Conservation (phyloP, 2,888 invertebrate species). For the Bombyx huttoni region DNA sequence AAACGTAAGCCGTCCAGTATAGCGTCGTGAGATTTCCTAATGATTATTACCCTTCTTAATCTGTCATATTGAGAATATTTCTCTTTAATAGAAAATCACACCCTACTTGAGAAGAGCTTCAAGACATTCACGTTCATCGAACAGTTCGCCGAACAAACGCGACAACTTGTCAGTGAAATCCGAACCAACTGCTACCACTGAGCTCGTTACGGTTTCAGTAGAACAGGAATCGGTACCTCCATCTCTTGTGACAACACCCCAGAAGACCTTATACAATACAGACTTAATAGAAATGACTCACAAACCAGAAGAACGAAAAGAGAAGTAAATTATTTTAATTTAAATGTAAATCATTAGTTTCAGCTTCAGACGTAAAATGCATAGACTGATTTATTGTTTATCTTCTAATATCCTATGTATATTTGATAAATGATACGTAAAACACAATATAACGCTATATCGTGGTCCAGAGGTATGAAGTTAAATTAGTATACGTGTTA, state of each 20-base stretch:
- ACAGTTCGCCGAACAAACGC: conserved; percentile 33
- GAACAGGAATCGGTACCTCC: conserved; percentile 43
- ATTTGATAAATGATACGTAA: too few species aligned
- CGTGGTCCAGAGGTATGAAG: too few species aligned
- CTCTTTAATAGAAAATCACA: conserved; percentile 41
- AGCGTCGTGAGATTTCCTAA: neutral
- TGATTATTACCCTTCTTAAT: neutral
- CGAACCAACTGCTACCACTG: conserved; percentile 51
- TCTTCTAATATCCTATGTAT: too few species aligned
- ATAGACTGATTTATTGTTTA: too few species aligned
- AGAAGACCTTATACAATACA: conserved; percentile 13
- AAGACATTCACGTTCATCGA: conserved; percentile 24
- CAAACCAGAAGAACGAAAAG: conserved; percentile 18
- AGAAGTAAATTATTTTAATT: conserved; percentile 1
- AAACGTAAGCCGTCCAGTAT: too few species aligned
- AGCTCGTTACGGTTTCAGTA: conserved; percentile 47
- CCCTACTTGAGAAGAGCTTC: conserved; percentile 38
- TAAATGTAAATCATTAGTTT: neutral
- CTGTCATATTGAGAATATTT: neutral
- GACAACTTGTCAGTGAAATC: conserved; percentile 42
- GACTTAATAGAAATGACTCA: conserved; percentile 41
- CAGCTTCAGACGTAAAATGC: too few species aligned
- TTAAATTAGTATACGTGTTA: too few species aligned
- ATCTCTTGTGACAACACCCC: conserved; percentile 36
- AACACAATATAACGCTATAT: too few species aligned